Evolutionary conservation across 2,888 invertebrate species (phyloP).

Genomic region (Agrilus cyanescens): DNA sequence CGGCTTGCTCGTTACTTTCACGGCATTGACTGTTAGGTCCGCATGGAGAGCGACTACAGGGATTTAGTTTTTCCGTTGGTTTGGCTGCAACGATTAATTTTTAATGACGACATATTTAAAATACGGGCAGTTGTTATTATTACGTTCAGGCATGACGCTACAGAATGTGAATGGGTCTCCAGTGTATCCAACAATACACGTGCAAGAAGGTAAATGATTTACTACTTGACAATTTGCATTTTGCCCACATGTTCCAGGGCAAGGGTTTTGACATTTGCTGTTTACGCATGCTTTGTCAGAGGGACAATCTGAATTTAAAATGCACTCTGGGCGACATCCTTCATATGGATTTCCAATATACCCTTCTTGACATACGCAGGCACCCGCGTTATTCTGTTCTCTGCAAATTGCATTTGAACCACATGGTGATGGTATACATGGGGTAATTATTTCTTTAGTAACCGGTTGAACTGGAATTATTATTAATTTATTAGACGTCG

Average conservation of each 20-base stretch:
- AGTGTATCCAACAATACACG: slow-evolving; percentile 46
- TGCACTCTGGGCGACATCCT: slow-evolving; percentile 58
- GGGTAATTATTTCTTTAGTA: slow-evolving; percentile 39
- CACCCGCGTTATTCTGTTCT: slow-evolving; percentile 59
- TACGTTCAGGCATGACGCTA: slow-evolving; percentile 31
- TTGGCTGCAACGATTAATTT: slow-evolving; percentile 16
- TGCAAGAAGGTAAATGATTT: slow-evolving; percentile 54
- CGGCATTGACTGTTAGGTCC: slow-evolving; percentile 62
- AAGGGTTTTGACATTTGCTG: slow-evolving; percentile 57
- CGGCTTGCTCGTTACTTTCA: slow-evolving; percentile 40
- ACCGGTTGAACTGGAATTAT: not conserved
- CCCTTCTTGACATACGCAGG: slow-evolving; percentile 58
- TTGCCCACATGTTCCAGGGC: slow-evolving; percentile 56
- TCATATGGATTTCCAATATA: slow-evolving; percentile 69
- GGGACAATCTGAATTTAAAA: slow-evolving; percentile 53
- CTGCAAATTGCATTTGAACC: slow-evolving; percentile 59
- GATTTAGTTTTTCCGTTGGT: slow-evolving; percentile 37
- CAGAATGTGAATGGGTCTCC: slow-evolving; percentile 54
- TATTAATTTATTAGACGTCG: not conserved
- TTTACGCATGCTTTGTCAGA: slow-evolving; percentile 49
- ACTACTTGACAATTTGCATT: slow-evolving; percentile 55
- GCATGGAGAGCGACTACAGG: slow-evolving; percentile 60
- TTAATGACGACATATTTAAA: too few relatives aligned
- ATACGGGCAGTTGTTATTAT: slow-evolving; percentile 20
- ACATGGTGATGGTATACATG: slow-evolving; percentile 55